phyloP scores from a whole-genome alignment of 2,888 invertebrate species.

The Netelia melanura region DNA sequence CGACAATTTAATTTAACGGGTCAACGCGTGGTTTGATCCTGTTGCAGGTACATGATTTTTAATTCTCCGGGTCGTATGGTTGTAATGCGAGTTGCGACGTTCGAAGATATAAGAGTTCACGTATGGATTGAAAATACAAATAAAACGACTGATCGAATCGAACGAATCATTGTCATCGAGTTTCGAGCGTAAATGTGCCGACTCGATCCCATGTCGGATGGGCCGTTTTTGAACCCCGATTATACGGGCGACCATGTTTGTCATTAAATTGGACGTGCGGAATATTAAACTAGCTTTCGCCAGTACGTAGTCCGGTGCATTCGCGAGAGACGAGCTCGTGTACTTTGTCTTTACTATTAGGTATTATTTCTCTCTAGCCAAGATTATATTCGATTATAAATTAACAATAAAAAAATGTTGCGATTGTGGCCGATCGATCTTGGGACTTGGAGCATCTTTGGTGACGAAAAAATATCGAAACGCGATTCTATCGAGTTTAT shows the following conservation, averaged over 20 bases:
- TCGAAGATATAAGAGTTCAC: background rate
- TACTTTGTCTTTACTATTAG: background rate
- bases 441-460: too few relatives aligned
- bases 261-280: slow-evolving; percentile 32
- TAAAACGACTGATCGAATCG: background rate
- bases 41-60: slow-evolving; percentile 9
- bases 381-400: background rate
- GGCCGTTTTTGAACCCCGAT: slow-evolving; percentile 10
- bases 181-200: slow-evolving; percentile 25
- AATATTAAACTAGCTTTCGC: slow-evolving; percentile 60
- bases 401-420: too few relatives aligned
- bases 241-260: background rate
- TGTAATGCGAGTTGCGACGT: slow-evolving; percentile 13
- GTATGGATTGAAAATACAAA: background rate
- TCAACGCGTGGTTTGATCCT: slow-evolving; percentile 34
- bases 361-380: background rate
- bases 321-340: slow-evolving; percentile 37
- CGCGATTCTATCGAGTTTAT: too few relatives aligned
- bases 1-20: slow-evolving; percentile 53
- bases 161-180: background rate
- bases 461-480: too few relatives aligned
- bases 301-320: background rate
- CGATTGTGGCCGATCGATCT: too few relatives aligned
- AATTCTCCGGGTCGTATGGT: slow-evolving; percentile 17
- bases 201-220: slow-evolving; percentile 22